Evolutionary conservation across 2,888 invertebrate species (phyloP), one percentile per base, ranked within the genome.

Genomic region (Drosophila fulvimacula): DNA sequence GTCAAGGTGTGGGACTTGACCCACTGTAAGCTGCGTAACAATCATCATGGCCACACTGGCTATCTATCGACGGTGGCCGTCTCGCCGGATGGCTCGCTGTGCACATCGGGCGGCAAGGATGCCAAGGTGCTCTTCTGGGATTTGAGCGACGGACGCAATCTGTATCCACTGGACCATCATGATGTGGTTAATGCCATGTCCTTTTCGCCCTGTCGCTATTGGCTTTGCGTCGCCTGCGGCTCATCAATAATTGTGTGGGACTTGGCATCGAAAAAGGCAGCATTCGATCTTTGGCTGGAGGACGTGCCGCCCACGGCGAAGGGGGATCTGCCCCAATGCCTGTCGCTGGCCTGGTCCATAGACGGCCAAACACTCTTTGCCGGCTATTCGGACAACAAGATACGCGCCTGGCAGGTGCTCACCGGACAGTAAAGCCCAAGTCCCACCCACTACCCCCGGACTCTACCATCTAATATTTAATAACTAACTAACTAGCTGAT

Each of bases 41-140:
- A 99, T 94, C 99, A 99, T 93, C 95, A 96, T 91, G 99, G 99
- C 57, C 99, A 99, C 93, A 96, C 96, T 88, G 99, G 99, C 27
- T 99, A 98, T 93, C 93, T 99, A 92, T 99, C 99, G 94, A 98
- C 98, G 34, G 99, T 99, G 10, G 99, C 99, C 0, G 99, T 99
- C 53, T 99, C 99, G 52, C 99, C 99, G 84, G 99, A 99, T 93
- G 99, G 99, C 90, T 99, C 99, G 4, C 95, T 99, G 41, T 99
- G 99, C 92, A 99, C 99, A 13, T 98, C 98, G 71, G 99, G 99
- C 92, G 99, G 99, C 91, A 99, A 99, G 96, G 99, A 99, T 94
- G 98, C 98, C 94, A 98, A 98, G 93, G 99, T 99, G 5, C 98
- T 99, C 96, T 94, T 99, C 79, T 99, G 99, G 99, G 99, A 99